Evolutionary conservation across 2,888 invertebrate species (phyloP).

Genomic region (Physocephala rufipes): DNA sequence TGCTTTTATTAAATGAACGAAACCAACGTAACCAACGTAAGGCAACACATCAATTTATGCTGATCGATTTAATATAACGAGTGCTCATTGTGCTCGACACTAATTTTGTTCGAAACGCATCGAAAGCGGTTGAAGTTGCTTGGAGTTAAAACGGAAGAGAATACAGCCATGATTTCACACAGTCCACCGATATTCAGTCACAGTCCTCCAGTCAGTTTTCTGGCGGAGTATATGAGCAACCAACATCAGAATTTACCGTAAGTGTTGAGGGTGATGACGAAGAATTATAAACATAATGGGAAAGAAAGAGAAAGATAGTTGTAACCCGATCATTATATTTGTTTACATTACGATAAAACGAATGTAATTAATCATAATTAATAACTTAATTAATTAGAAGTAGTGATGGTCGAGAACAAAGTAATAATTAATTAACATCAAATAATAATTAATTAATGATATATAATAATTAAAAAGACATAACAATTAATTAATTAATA

Average conservation of each 20-base stretch:
- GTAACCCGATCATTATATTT: not conserved
- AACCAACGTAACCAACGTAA: too few relatives aligned
- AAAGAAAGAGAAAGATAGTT: conserved; percentile 13
- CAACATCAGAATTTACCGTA: conserved; percentile 60
- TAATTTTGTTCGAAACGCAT: too few relatives aligned
- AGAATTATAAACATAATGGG: too few relatives aligned
- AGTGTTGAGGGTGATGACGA: conserved; percentile 50
- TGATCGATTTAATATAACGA: not conserved
- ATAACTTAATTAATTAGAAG: not conserved
- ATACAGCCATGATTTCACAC: conserved; percentile 70
- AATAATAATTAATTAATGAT: too few relatives aligned
- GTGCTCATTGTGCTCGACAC: not conserved
- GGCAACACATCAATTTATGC: not conserved
- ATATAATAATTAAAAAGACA: not conserved
- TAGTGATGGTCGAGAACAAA: not conserved
- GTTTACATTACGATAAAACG: not conserved
- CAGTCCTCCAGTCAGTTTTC: conserved; percentile 75
- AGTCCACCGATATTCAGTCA: conserved; percentile 76
- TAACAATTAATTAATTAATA: not conserved
- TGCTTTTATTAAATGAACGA: conserved; percentile 14
- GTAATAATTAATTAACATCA: too few relatives aligned
- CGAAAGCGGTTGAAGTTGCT: conserved; percentile 13
- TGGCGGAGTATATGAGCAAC: conserved; percentile 70
- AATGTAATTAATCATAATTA: not conserved
- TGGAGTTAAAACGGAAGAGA: conserved; percentile 28